These are phyloP conservation scores for Spisula subtruncata DNA, from an alignment of 2,888 invertebrate species.

Conservation along the genomic window DNA sequence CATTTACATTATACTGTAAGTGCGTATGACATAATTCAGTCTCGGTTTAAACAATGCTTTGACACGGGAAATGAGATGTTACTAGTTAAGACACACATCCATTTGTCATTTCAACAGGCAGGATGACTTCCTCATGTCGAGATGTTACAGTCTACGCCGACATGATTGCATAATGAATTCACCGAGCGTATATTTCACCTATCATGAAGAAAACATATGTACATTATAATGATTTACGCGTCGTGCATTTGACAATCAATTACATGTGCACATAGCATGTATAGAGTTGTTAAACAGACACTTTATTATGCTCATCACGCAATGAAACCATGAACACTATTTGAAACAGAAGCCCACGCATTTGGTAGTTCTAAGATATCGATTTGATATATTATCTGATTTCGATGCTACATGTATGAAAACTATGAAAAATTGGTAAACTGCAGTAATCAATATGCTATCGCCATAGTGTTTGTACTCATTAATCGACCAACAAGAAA, in stretches of 20 bases:
- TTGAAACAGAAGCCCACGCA: background rate
- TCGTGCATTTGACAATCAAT: background rate
- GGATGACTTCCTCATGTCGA: constrained; percentile 3
- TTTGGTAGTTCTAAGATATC: background rate
- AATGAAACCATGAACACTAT: background rate
- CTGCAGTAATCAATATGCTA: too few species aligned
- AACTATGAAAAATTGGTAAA: too few species aligned
- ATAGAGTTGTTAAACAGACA: background rate
- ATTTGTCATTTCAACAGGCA: background rate
- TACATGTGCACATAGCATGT: background rate
- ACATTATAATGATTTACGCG: background rate
- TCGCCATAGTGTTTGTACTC: too few species aligned
- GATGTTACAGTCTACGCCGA: background rate
- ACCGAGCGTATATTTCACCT: background rate
- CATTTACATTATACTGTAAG: background rate
- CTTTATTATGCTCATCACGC: background rate
- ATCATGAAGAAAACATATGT: background rate
- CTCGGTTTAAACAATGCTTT: background rate
- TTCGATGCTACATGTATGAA: too few species aligned
- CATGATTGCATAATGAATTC: background rate
- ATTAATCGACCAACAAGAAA: too few species aligned
- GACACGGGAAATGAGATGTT: constrained; percentile 13
- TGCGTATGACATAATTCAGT: background rate
- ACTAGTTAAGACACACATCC: background rate
- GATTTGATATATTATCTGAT: background rate